Evolutionary conservation across 2,888 invertebrate species (phyloP).

Genomic region (Gymnoscelis rufifasciata): DNA sequence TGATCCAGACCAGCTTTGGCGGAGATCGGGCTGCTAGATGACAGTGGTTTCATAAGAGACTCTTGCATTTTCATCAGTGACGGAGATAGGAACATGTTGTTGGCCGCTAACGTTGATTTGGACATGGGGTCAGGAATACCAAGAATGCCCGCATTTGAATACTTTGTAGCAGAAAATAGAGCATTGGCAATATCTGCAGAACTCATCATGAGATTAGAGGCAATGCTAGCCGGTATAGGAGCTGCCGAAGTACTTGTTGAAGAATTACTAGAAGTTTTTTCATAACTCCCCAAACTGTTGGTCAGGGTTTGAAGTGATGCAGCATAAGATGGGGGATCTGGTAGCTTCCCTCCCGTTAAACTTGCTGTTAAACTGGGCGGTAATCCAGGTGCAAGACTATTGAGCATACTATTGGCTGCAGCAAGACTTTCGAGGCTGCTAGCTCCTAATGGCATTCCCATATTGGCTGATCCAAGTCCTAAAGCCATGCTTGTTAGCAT

Average conservation of each 20-base stretch:
- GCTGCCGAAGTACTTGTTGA: slow-evolving; percentile 73
- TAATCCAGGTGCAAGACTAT: slow-evolving; percentile 63
- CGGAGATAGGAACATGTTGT: slow-evolving; percentile 88
- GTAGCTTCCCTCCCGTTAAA: slow-evolving; percentile 61
- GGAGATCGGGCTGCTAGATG: slow-evolving; percentile 77
- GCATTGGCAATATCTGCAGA: slow-evolving; percentile 83
- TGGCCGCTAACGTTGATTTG: slow-evolving; percentile 85
- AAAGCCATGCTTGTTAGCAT: slow-evolving; percentile 76
- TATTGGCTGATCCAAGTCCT: slow-evolving; percentile 64
- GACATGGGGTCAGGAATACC: slow-evolving; percentile 87
- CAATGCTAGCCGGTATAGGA: slow-evolving; percentile 74
- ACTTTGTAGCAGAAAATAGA: slow-evolving; percentile 82
- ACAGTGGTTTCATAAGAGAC: slow-evolving; percentile 78
- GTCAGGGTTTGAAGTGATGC: slow-evolving; percentile 68
- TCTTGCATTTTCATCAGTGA: slow-evolving; percentile 86
- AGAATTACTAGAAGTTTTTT: slow-evolving; percentile 69
- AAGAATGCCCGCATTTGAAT: slow-evolving; percentile 80
- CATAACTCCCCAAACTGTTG: slow-evolving; percentile 60
- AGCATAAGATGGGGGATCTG: slow-evolving; percentile 71
- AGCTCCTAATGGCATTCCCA: slow-evolving; percentile 64
- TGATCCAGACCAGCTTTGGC: slow-evolving; percentile 68
- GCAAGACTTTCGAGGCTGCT: slow-evolving; percentile 68
- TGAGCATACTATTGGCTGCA: slow-evolving; percentile 72
- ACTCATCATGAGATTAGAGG: slow-evolving; percentile 81
- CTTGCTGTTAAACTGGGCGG: slow-evolving; percentile 65